A percentile compares a stretch with the other conserved stretches of the same genome.
These are phyloP conservation scores for Neopelma chrysocephalum DNA, from an alignment of 2,797 vertebrate species.

Conservation along the genomic window DNA sequence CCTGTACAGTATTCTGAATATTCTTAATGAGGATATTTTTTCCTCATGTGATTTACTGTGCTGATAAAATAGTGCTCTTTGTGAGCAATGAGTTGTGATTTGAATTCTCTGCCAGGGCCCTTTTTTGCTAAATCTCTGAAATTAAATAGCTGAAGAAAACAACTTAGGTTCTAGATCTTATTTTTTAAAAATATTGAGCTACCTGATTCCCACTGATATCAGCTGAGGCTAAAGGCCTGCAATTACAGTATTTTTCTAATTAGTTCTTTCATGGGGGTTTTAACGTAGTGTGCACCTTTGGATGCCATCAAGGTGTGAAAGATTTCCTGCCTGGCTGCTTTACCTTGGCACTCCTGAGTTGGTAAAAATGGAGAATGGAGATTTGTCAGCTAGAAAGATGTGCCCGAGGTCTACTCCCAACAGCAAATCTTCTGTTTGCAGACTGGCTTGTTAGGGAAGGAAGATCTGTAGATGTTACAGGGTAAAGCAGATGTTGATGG, in stretches of 20 bases:
- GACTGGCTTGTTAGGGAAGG: neutral
- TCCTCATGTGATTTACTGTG: neutral
- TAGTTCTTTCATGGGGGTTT: neutral
- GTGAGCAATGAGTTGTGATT: neutral
- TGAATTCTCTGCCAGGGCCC: neutral
- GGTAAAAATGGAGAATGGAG: neutral
- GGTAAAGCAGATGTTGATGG: neutral
- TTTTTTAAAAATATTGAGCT: neutral
- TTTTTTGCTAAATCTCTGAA: neutral
- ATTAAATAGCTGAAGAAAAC: neutral
- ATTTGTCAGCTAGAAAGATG: neutral
- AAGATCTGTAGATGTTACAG: accelerated
- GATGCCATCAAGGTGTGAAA: neutral
- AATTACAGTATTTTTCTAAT: neutral
- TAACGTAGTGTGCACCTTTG: too few species aligned
- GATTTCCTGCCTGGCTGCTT: neutral
- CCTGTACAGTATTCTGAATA: neutral
- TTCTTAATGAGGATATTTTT: neutral
- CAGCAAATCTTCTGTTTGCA: neutral
- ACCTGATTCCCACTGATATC: neutral
- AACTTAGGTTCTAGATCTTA: neutral
- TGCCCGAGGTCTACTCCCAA: neutral
- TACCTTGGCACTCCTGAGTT: neutral
- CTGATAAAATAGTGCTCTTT: neutral
- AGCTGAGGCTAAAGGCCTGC: neutral